Base-by-base conservation (phyloP, 2,888 invertebrate genomes). In the Pachycephus smyrnensis region DNA sequence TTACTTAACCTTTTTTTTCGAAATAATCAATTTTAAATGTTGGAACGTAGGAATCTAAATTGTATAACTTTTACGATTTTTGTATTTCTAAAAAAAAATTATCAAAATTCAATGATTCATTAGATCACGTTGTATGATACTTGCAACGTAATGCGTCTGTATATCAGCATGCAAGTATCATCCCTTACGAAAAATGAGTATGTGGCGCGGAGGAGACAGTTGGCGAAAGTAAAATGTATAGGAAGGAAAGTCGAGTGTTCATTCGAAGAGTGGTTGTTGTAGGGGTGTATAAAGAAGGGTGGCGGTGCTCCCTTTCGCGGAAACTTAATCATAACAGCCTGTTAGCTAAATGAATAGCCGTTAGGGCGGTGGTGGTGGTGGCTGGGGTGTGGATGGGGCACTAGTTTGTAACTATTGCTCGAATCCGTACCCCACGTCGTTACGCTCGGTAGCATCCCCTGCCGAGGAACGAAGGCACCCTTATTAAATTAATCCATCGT, bases 401-500 rank as follows among this genome's bases (percentile, higher is more conserved):
- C 83, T 85, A 86, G 84, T 85, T 81, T 80, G 80, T 83, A 85
- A 84, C 86, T 85, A 87, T 86, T 85, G 85, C 85, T 85, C 82
- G 82, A 84, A 86, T 85, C 84, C 84, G 85, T 86, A 83, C 85
- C 84, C 80, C 82, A 9, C 9, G 23, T 80, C 77, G 79, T 79
- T 79, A 79, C 79, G 76, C 79, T 76, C 32, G 76, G 68, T 37
- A 36, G 74, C 74, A 33, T 31, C 73, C 30, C 33, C 77, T 74
- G 32, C 40, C 36, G 55, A 35, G 76, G 31, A 69, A 37, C 40
- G 40, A n/a, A 40, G 69, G 31, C 75, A 73, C 31, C 75, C 35
- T 89, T 89, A 89, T 89, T 89, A 88, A 89, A 89, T 89, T 89
- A 88, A 89, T 89, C 88, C 88, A 86, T 87, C 87, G 89, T 89